Base-by-base conservation (phyloP, 2,888 invertebrate genomes). In the Trimorus sp. region DNA sequence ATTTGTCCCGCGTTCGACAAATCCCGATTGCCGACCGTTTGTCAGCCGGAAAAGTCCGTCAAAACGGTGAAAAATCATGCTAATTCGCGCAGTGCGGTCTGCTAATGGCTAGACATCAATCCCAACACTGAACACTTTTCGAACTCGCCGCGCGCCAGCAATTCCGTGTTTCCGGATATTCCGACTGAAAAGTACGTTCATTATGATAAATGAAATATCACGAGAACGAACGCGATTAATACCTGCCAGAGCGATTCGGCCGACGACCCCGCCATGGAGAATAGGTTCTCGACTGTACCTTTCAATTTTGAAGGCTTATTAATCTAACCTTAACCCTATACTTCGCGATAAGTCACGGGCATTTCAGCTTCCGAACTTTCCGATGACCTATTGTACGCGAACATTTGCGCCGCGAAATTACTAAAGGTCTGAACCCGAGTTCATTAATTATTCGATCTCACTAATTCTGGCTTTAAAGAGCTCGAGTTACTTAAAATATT, bases 161-260 rank as follows among this genome's bases (percentile, higher is more conserved):
- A 11, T 42, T 3, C 3, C 36, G 14, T 4, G 40, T n/a, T 58
- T 58, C 38, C 66, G 26, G 36, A 9, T 65, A 59, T 36, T 42
- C 16, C 38, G 49, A 38, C 48, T 16, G 42, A 48, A 76, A 76
- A 16, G 26, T 42, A 60, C 54, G 62, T 68, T 73, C 56, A 79
- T 71, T 71, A 73, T 79, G 73, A 79, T 73, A 73, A 79, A 73
- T 79, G 71, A 71, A 78, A 63, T 71, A 73, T 66, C 54, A 53
- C 42, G 53, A 66, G 14, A 68, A 75, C 15, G 51, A 15, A 40
- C 7, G 49, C 60, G 73, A 78, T 78, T 78, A 65, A 71, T 71
- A 65, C 71, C 60, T 66, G 62, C 38, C 16, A 58, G 58, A 51
- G 51, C 59, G 63, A 63, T 77, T 56, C 70, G 56, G 59, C 36